These are phyloP conservation scores for Anarrhichthys ocellatus DNA, from an alignment of 2,113 vertebrate species.

Conservation along the genomic window DNA sequence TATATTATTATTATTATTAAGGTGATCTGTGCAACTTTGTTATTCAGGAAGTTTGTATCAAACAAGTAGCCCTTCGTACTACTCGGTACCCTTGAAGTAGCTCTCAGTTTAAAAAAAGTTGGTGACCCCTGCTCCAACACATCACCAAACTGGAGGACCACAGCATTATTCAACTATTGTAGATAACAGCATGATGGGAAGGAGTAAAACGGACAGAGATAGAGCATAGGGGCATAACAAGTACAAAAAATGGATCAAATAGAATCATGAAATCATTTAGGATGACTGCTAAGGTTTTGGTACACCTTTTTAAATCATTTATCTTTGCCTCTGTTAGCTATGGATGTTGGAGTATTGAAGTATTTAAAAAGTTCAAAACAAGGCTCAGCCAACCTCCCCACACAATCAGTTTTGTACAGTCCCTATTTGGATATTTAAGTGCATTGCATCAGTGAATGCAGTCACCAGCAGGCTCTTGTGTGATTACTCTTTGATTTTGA, in stretches of 20 bases:
- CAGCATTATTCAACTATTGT: conserved; percentile 3
- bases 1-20: too few relatives aligned
- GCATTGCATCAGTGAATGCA: not conserved
- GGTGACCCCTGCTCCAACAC: too few relatives aligned
- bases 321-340: not conserved
- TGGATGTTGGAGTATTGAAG: not conserved
- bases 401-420: not conserved
- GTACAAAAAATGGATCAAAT: not conserved
- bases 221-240: not conserved
- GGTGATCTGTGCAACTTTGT: too few relatives aligned
- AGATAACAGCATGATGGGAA: conserved; percentile 6
- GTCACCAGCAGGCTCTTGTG: not conserved
- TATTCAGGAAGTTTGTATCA: too few relatives aligned
- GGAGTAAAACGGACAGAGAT: conserved; percentile 6
- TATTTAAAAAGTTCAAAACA: not conserved
- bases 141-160: conserved; percentile 22
- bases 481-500: too few relatives aligned
- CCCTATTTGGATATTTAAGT: not conserved
- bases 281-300: not conserved
- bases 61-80: too few relatives aligned
- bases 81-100: too few relatives aligned
- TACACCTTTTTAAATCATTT: not conserved
- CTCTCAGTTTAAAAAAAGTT: too few relatives aligned
- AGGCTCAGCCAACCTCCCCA: not conserved
- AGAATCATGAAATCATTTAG: not conserved